Percentiles rank a stretch among this genome's conserved stretches.
phyloP scores from a whole-genome alignment of 30 jellyfish, hydroid and myxozoan species.

The Pseudorhiza aurosa region DNA sequence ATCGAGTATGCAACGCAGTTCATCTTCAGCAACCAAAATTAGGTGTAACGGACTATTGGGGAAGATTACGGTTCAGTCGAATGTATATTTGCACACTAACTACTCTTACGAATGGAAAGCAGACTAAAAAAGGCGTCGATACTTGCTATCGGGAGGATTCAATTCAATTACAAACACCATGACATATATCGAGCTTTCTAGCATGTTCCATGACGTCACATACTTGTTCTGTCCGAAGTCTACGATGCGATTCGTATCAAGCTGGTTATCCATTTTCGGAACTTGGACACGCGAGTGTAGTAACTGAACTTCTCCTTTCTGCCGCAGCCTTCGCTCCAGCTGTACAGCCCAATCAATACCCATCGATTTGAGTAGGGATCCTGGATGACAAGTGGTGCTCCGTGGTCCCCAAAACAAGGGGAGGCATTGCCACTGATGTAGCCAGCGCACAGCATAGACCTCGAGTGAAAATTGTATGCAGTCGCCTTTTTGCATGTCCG shows the following conservation, averaged over 20 bases:
- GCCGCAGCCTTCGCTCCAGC: conserved; percentile 97
- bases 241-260: conserved; percentile 5
- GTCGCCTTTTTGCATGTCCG: conserved; percentile 76
- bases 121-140: no score
- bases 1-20: no score
- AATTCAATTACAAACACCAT: no score
- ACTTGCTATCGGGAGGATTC: no score
- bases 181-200: no score
- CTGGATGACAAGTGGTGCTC: conserved; percentile 82
- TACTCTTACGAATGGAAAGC: no score
- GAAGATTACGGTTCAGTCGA: no score
- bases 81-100: no score
- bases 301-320: conserved; percentile 72
- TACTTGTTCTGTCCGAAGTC: no score
- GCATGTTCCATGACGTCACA: no score
- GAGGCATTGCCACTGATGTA: conserved; percentile 48
- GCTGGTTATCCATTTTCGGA: conserved; percentile 77
- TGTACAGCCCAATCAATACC: conserved; percentile 83
- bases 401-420: conserved; percentile 95
- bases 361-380: conserved; percentile 78
- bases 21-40: no score
- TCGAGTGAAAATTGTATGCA: conserved; percentile 63
- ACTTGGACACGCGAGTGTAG: conserved; percentile 82
- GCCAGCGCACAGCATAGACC: conserved; percentile 90
- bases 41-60: no score